Base-by-base conservation (phyloP, 2,888 invertebrate species). In the Pinctada fucata region DNA sequence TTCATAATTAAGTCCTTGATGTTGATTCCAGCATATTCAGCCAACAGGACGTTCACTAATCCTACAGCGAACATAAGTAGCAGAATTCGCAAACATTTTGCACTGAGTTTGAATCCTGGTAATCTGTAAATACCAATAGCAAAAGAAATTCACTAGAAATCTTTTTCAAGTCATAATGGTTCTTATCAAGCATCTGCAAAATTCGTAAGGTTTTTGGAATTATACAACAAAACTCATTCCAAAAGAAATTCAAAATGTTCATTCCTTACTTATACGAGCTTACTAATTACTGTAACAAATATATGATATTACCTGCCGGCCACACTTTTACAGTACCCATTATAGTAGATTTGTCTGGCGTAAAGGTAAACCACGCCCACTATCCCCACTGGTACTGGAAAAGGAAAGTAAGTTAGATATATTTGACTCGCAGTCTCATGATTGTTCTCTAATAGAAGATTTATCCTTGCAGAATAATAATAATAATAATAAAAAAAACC, bases 361-460 rank as follows among this genome's bases (percentile, higher is more conserved):
- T 81, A 83, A 2, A 85, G 72, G 75, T 84, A 85, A 10, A 75
- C 52, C 10, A 80, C 63, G 1, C 82, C 82, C 48, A 71, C 79
- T 10, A 79, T 50, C 45, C 76, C 73, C 13, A 79, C 80, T 52
- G 79, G 79, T 10, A 78, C 82, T 82, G 72, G 45, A 82, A 75
- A 31, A 31, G 31, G 31, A 31, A 31, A 31, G 31, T 31, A 31
- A 31, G 31, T 31, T 31, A 31, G 31, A 31, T 31, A 31, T 31
- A 31, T 31, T 31, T 31, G 31, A 31, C 31, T 31, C 31, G 31
- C 31, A 31, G 31, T 31, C 31, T 31, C 31, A 31, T 31, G 31
- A 31, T 31, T 31, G 31, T 31, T 31, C 31, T 31, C 31, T 31
- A 31, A 31, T 31, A 31, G 31, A 31, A 31, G 31, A 31, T 31